A percentile compares a stretch with the other conserved stretches of the same genome.
Evolutionary conservation across 92 coral and sea anemone species (phyloP).

Genomic region (Palythoa heliodiscus): DNA sequence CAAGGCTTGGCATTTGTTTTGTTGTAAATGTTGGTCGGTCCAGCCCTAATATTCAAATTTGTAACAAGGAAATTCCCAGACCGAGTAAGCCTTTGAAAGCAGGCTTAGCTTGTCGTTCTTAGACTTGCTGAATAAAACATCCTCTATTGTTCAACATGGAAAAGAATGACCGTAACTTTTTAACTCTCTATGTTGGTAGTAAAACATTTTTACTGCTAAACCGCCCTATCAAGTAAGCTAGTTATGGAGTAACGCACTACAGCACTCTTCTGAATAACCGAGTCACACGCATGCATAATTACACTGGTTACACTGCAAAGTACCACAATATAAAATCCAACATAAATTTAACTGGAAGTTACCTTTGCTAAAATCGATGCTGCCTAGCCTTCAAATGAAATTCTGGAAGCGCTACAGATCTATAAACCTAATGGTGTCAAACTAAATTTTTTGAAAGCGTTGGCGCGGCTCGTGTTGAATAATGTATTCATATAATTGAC

Average conservation of each 20-base stretch:
- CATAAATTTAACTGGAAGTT: not conserved
- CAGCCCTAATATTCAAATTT: constrained; percentile 45
- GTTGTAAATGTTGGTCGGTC: constrained; percentile 48
- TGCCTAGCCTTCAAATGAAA: not conserved
- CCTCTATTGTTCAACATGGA: not conserved
- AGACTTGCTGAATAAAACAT: not conserved
- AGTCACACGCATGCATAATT: constrained; percentile 34
- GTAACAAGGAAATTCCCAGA: not conserved
- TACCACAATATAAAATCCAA: not conserved
- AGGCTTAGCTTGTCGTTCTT: not conserved
- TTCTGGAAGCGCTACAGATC: not conserved
- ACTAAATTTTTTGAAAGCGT: not conserved
- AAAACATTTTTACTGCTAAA: not conserved
- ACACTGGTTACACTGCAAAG: constrained; percentile 4
- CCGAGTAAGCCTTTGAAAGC: not conserved
- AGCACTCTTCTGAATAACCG: not conserved
- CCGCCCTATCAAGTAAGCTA: not conserved
- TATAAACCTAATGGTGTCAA: not conserved
- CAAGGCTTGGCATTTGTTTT: constrained; percentile 34
- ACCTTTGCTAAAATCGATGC: not conserved
- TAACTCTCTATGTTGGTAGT: not conserved
- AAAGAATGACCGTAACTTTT: not conserved
- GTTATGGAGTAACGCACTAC: not conserved
- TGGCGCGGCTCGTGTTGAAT: constrained; percentile 28
- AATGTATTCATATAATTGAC: constrained; percentile 70